Evolutionary conservation across 37 sponge, comb jelly and placozoan species (phyloP).

Genomic region (Halisarca cf. caerulea): DNA sequence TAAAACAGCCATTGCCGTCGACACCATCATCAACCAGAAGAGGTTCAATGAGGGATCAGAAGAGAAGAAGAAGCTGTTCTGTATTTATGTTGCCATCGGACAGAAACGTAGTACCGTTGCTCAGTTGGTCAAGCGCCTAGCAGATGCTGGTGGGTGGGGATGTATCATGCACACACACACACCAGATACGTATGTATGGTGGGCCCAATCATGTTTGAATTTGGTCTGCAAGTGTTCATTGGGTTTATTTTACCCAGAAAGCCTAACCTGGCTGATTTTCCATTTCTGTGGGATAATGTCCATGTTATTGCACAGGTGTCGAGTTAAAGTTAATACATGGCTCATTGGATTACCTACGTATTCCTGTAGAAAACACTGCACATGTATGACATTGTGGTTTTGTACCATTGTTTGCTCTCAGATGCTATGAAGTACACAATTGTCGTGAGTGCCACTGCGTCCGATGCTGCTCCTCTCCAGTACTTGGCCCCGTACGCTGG

Average conservation of each 20-base stretch:
- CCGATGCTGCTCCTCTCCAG: constrained; percentile 99
- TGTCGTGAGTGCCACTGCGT: constrained; percentile 97
- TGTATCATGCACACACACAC: neutral
- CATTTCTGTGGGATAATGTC: too few species aligned
- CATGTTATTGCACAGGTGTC: too few species aligned
- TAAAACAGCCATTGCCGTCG: constrained; percentile 98
- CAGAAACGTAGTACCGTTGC: constrained; percentile 99
- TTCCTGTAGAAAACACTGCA: neutral
- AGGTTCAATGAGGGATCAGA: constrained; percentile 92
- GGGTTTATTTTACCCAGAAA: too few species aligned
- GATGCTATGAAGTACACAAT: constrained; percentile 98
- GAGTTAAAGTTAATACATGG: too few species aligned
- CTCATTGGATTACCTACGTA: neutral
- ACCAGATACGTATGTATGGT: too few species aligned
- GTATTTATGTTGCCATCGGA: constrained; percentile 96
- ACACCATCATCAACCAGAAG: constrained; percentile 99
- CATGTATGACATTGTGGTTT: neutral
- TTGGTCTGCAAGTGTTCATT: too few species aligned
- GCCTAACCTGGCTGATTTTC: too few species aligned
- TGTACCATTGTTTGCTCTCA: neutral
- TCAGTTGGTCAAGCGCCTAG: constrained; percentile 95
- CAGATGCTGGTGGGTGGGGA: constrained; percentile 72
- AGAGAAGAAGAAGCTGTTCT: constrained; percentile 98
- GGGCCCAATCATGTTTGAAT: too few species aligned
- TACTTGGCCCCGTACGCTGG: constrained; percentile 98